Evolutionary conservation across 2,797 vertebrate genomes (phyloP).

Genomic region (Todus mexicanus): DNA sequence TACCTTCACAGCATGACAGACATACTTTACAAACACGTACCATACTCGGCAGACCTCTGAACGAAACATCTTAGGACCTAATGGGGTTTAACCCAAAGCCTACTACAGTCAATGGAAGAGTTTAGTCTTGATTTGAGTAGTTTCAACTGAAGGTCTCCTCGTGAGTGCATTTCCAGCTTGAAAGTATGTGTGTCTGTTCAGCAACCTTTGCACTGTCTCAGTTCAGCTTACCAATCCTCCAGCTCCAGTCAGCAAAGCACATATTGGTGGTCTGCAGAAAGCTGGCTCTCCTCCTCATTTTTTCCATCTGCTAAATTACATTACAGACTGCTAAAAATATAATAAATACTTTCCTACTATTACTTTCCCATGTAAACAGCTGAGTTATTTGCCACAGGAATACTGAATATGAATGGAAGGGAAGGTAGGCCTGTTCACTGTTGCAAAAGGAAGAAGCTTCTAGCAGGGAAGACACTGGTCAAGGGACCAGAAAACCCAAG

Average conservation of each 20-base stretch:
- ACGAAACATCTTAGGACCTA: neutral
- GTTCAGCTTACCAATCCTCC: neutral
- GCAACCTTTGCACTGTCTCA: neutral
- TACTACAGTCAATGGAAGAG: neutral
- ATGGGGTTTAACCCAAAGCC: neutral
- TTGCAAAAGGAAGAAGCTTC: neutral
- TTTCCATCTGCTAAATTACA: constrained; percentile 15
- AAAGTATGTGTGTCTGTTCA: neutral
- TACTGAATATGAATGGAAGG: neutral
- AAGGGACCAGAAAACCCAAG: neutral
- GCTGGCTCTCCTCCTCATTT: neutral
- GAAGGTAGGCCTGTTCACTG: neutral
- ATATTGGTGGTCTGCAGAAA: neutral
- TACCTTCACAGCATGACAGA: neutral
- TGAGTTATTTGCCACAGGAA: neutral
- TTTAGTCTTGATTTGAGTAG: neutral
- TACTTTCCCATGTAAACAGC: neutral
- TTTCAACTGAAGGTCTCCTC: neutral
- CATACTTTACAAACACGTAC: neutral
- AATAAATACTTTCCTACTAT: neutral
- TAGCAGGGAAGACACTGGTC: neutral
- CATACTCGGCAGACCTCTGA: neutral
- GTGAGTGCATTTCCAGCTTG: neutral
- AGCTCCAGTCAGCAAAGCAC: neutral
- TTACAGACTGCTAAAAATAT: constrained; percentile 18